Base-by-base conservation (phyloP, 2,113 vertebrate genomes). In the Ammodytes marinus region DNA sequence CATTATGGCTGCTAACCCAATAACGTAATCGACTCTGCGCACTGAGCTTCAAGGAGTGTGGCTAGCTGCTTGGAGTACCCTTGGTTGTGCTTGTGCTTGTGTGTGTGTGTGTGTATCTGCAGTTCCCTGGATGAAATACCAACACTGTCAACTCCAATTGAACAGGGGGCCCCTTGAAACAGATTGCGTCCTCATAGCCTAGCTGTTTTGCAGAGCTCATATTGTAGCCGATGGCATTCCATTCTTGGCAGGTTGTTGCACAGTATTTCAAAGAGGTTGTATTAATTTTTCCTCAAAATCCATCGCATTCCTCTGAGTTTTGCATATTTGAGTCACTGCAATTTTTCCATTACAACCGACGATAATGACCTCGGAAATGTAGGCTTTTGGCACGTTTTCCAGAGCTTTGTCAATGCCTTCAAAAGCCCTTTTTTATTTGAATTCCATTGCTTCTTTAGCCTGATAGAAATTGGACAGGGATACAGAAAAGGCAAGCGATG, bases 1-100 rank as follows among this genome's bases (percentile, higher is more conserved):
- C 80, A 91, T 87, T 91, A 86, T 40, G 64, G 82, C 75, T 70
- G 78, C 90, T 93, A 92, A 95, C 90, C 79, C 90, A 91, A 89
- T 84, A 89, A 88, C 19, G 64, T 90, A 93, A 94, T 93, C 93
- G 93, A 92, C 88, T 92, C 46, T 49, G 57, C 0, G 17, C 4
- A 65, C 67, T 59, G 69, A 75, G 86, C 86, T 91, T 86, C 54
- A 43, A 88, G 88, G 88, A 91, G 73, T 53, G 79, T 65, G 58
- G 82, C 58, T 81, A 69, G 78, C 70, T 76, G 74, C 59, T 72
- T 49, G 61, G 77, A 86, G 86, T 90, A 87, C 91, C 70, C 82
- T 85, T 64, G 59, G 49, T 76, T 46, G 15, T 13, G 71, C 57
- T 43, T 11, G 39, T 35, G 17, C 45, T 7, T 37, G 50, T 8